A percentile compares a stretch with the other conserved stretches of the same genome.
phyloP scores from a whole-genome alignment of 64 coral and sea anemone species.

The Montipora foliosa region DNA sequence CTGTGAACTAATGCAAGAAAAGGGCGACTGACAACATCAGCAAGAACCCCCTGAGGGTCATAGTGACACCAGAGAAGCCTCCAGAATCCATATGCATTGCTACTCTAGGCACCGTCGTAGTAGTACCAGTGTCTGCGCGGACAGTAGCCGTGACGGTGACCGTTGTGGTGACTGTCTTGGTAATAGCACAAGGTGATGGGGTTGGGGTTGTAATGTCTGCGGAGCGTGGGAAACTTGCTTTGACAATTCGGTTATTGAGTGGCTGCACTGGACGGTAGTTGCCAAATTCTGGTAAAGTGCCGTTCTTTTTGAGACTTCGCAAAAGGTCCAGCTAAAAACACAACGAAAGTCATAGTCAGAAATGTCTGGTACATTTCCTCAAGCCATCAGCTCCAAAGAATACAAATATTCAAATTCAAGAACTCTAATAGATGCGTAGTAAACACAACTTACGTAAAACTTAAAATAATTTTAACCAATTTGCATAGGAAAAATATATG shows the following conservation, averaged over 20 bases:
- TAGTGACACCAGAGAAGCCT: not conserved
- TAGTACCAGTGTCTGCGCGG: not conserved
- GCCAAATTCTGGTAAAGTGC: not conserved
- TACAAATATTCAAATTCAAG: too few relatives aligned
- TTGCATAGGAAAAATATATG: too few relatives aligned
- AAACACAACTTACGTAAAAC: too few relatives aligned
- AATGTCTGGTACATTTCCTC: not conserved
- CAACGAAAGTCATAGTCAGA: not conserved
- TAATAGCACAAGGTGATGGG: not conserved
- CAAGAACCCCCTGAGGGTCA: not conserved
- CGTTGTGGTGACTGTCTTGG: not conserved
- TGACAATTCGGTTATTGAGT: slow-evolving; percentile 52
- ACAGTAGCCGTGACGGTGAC: not conserved
- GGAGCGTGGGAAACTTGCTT: slow-evolving; percentile 33
- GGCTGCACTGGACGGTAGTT: slow-evolving; percentile 74
- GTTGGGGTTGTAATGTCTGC: not conserved
- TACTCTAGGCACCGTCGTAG: not conserved
- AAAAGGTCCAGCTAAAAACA: slow-evolving; percentile 55
- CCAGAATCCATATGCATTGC: not conserved
- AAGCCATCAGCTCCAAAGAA: not conserved
- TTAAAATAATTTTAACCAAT: too few relatives aligned
- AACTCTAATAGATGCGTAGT: too few relatives aligned
- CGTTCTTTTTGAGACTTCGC: slow-evolving; percentile 39
- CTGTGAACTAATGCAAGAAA: not conserved
- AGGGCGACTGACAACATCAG: slow-evolving; percentile 1